These are phyloP conservation scores for Microctonus brassicae DNA, from an alignment of 2,888 invertebrate genomes.

Conservation along the genomic window DNA sequence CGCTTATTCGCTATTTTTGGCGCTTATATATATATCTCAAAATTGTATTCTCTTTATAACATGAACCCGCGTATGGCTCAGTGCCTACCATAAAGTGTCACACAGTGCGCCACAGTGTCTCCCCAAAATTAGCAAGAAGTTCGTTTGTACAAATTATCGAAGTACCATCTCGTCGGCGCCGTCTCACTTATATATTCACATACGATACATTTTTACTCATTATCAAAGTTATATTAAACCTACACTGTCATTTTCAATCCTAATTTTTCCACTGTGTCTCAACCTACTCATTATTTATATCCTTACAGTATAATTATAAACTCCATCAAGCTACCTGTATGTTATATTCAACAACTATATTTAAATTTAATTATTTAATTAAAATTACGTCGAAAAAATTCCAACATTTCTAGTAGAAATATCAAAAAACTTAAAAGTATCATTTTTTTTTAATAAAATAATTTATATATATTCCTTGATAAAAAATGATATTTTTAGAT, in stretches of 20 bases:
- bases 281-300: background rate
- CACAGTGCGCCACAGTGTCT: slow-evolving; percentile 4
- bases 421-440: too few relatives aligned
- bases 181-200: slow-evolving; percentile 24
- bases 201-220: background rate
- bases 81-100: slow-evolving; percentile 19
- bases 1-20: slow-evolving; percentile 46
- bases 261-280: background rate
- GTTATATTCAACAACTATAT: too few relatives aligned
- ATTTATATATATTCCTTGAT: too few relatives aligned
- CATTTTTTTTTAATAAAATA: too few relatives aligned
- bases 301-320: too few relatives aligned
- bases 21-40: slow-evolving; percentile 46
- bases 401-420: too few relatives aligned
- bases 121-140: slow-evolving; percentile 6
- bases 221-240: background rate
- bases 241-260: background rate
- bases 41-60: slow-evolving; percentile 50
- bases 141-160: slow-evolving; percentile 30
- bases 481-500: too few relatives aligned
- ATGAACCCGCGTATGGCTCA: slow-evolving; percentile 8
- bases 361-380: too few relatives aligned
- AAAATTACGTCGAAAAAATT: too few relatives aligned
- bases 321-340: too few relatives aligned
- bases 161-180: slow-evolving; percentile 13